phyloP scores from a whole-genome alignment of 2,113 vertebrate species.

The Bucco capensis region DNA sequence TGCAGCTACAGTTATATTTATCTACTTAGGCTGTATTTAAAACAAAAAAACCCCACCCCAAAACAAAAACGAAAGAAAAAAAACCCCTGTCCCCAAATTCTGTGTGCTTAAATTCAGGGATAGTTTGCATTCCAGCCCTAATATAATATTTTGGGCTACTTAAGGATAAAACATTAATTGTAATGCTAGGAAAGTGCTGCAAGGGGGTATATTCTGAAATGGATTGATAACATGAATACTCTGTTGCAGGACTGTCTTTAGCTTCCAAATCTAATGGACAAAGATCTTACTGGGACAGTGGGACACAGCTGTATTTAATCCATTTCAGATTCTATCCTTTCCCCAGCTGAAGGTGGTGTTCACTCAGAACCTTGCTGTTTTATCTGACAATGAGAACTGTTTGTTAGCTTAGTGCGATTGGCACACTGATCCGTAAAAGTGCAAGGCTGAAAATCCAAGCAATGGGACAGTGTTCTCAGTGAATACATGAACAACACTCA shows the following conservation, averaged over 20 bases:
- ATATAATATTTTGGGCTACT: neutral
- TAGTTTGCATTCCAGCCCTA: neutral
- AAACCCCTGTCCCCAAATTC: neutral
- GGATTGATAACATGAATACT: neutral
- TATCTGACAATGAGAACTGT: neutral
- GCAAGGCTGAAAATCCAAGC: neutral
- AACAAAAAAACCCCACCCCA: too few species aligned
- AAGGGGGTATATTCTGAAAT: neutral
- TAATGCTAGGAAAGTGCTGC: neutral
- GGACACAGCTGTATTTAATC: neutral
- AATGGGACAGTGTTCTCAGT: neutral
- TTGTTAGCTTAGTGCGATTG: neutral
- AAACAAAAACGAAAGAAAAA: neutral
- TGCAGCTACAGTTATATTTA: neutral
- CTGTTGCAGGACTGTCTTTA: neutral
- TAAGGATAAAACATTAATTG: neutral
- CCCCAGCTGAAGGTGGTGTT: neutral
- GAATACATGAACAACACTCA: neutral
- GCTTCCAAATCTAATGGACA: neutral
- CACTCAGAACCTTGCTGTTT: neutral
- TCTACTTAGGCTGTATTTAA: neutral
- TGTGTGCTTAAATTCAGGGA: neutral
- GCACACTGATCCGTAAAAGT: neutral
- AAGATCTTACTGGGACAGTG: neutral
- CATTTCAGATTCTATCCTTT: neutral